Evolutionary conservation across 2,797 vertebrate species (phyloP).

Genomic region (Sebastes variabilis): DNA sequence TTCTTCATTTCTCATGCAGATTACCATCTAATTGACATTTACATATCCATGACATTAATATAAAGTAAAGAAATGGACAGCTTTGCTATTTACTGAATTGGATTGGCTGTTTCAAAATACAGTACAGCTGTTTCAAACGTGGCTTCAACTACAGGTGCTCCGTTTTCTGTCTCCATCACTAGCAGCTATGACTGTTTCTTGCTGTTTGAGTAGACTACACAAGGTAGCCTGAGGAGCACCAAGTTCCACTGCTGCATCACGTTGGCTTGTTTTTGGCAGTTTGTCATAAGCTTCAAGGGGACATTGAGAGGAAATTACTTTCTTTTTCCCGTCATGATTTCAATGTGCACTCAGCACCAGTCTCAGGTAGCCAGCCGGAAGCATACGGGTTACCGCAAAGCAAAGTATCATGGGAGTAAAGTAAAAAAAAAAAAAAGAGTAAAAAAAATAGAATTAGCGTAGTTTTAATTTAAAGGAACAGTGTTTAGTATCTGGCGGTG

Average conservation of each 20-base stretch:
- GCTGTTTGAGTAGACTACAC: no score
- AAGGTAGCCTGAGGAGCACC: no score
- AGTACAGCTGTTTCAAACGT: no score
- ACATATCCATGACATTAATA: neutral
- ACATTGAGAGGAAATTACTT: neutral
- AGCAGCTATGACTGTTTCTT: no score
- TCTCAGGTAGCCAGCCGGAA: neutral
- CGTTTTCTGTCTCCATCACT: no score
- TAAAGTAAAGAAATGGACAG: neutral
- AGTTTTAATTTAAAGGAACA: no score
- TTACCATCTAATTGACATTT: neutral
- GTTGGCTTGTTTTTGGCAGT: no score
- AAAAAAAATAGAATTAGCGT: neutral
- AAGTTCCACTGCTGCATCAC: no score
- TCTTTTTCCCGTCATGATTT: neutral
- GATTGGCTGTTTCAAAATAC: no score
- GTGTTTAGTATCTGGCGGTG: no score
- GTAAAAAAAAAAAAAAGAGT: neutral
- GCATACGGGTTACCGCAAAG: neutral
- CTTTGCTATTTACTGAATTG: neutral
- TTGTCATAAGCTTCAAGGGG: no score
- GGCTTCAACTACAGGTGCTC: no score
- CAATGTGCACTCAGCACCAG: neutral
- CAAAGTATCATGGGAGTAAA: neutral
- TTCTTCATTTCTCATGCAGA: neutral